phyloP scores from a whole-genome alignment of 2,888 invertebrate species.

The Drosophila mercatorum region DNA sequence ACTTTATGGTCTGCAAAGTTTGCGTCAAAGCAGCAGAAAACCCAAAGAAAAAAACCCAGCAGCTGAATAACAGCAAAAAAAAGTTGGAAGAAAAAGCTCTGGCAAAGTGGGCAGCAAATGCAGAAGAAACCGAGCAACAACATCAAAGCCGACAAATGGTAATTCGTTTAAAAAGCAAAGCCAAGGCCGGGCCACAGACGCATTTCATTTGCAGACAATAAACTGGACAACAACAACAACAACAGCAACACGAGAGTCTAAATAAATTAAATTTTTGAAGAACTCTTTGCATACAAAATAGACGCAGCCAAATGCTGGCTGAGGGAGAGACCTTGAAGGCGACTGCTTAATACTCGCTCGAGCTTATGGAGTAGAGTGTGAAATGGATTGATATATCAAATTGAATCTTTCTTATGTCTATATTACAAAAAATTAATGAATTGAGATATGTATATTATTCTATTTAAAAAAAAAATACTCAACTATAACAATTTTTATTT shows the following conservation, averaged over 20 bases:
- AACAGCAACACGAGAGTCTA: conserved; percentile 53
- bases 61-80: conserved; percentile 12
- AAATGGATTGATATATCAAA: background rate
- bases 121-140: conserved; percentile 58
- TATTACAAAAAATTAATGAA: background rate
- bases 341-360: conserved; percentile 2
- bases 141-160: conserved; percentile 75
- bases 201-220: conserved; percentile 78
- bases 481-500: no score
- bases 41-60: conserved; percentile 33
- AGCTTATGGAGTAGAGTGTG: background rate
- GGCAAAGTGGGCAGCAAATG: conserved; percentile 54
- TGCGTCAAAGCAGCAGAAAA: conserved; percentile 66
- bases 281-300: conserved; percentile 77
- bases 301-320: conserved; percentile 19
- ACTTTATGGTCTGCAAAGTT: conserved; percentile 81
- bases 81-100: conserved; percentile 29
- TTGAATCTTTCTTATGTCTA: background rate
- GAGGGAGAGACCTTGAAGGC: no score
- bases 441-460: no score
- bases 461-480: no score
- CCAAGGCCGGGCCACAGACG: conserved; percentile 57
- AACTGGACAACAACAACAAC: conserved; percentile 50
- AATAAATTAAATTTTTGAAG: conserved; percentile 77
- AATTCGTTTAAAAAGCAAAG: conserved; percentile 74